Base-by-base conservation (phyloP, 2,888 invertebrate species). In the Drosophila barbarae region DNA sequence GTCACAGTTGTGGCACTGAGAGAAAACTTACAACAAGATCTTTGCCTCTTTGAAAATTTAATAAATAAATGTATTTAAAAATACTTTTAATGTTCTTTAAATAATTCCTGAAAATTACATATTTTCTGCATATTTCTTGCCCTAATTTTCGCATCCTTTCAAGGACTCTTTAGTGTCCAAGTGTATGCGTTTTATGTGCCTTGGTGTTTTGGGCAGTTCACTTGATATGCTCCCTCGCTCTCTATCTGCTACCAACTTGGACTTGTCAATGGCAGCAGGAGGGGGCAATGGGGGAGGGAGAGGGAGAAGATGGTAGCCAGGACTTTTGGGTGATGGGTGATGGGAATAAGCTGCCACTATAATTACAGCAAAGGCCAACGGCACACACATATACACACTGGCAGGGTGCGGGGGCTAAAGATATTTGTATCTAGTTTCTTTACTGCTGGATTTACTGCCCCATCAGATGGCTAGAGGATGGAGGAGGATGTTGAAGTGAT, bases 371-470 rank as follows among this genome's bases (percentile, higher is more conserved):
- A 73, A 71, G 72, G 64, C 68, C 77, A 76, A 54, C 54, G 61
- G 68, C 61, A 60, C 44, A 35, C 38, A 56, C 28, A 18, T 57
- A 56, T 18, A 18, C 26, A 26, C 18, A 18, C 46, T 5, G 30
- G 4, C 41, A 34, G 56, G 51, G 18, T 18, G 56, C 54, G 54
- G 65, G 59, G 38, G 44, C 50, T 60, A 77, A 71, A 71, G 63
- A 73, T 77, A 81, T 82, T 84, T 84, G 83, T 79, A 82, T 78
- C 79, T 66, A 81, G 82, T 81, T 84, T 78, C 79, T 70, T 80
- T 75, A 54, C 53, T 58, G 75, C 56, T 51, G 73, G 71, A 69
- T 77, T 77, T 77, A 71, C 61, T 75, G 69, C 52, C 67, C 39
- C 61, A 52, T 52, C 63, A 57, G 76, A 47, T 28, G 7, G 35